phyloP scores from a whole-genome alignment of 2,888 invertebrate species.

The Electrophaes corylata region DNA sequence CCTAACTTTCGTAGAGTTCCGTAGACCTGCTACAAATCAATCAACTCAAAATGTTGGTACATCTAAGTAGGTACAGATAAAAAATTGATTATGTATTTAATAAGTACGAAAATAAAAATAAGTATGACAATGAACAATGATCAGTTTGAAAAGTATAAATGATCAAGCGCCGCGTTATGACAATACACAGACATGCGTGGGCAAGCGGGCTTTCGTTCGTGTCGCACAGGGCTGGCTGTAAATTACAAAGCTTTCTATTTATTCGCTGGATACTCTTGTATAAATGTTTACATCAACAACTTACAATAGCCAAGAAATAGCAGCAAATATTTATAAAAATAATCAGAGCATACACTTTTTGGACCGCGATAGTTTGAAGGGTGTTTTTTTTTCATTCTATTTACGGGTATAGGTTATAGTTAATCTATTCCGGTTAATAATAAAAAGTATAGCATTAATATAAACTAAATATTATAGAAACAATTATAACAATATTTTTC shows the following conservation, averaged over 20 bases:
- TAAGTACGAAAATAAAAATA: not conserved
- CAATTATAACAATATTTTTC: too few relatives aligned
- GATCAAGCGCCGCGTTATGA: slow-evolving; percentile 43
- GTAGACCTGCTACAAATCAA: slow-evolving; percentile 1
- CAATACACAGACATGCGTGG: slow-evolving; percentile 52
- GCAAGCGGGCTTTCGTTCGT: slow-evolving; percentile 34
- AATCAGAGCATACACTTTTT: too few relatives aligned
- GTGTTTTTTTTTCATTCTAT: too few relatives aligned
- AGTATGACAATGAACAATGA: slow-evolving; percentile 4
- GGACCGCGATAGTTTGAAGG: too few relatives aligned
- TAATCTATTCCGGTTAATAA: too few relatives aligned
- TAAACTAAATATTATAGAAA: too few relatives aligned
- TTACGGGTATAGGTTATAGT: too few relatives aligned
- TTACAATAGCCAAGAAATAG: not conserved
- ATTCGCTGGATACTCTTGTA: slow-evolving; percentile 2
- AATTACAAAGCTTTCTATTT: slow-evolving; percentile 7
- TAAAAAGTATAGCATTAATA: too few relatives aligned
- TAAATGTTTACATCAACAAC: not conserved
- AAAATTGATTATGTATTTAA: too few relatives aligned
- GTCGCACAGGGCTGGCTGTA: slow-evolving; percentile 27
- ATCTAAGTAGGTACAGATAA: too few relatives aligned
- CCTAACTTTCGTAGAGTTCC: slow-evolving; percentile 6
- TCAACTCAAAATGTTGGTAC: not conserved
- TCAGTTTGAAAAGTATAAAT: slow-evolving; percentile 32
- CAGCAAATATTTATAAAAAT: too few relatives aligned